Conservation (phyloP, 2,113 vertebrate genomes). For the Phasianus colchicus region DNA sequence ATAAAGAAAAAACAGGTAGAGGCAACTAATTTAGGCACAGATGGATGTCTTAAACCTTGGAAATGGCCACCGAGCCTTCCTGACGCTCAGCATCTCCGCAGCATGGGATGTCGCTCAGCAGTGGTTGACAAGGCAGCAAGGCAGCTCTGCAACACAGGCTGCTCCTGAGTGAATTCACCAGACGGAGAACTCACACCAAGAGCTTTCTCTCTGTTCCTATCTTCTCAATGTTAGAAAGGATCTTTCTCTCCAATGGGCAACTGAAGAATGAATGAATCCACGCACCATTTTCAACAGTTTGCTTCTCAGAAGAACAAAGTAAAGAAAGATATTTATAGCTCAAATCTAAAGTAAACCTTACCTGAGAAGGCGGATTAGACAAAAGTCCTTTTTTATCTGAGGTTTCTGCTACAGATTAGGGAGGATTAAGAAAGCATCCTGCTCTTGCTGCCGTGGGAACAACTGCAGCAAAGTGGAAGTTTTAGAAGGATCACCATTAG, state of each 20-base stretch:
- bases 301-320: slow-evolving; percentile 47
- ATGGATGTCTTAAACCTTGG: neutral
- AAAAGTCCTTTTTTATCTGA: slow-evolving; percentile 72
- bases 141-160: neutral
- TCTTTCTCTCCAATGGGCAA: neutral
- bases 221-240: neutral
- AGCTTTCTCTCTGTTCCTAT: neutral
- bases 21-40: neutral
- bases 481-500: slow-evolving; percentile 54
- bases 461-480: slow-evolving; percentile 41
- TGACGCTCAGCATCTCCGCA: neutral
- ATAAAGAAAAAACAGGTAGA: neutral
- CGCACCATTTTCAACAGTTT: slow-evolving; percentile 52
- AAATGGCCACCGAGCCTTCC: neutral
- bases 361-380: slow-evolving; percentile 67
- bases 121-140: neutral
- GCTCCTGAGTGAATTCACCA: neutral
- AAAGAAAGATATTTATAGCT: slow-evolving; percentile 57
- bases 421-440: slow-evolving; percentile 70
- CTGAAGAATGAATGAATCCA: neutral
- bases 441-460: slow-evolving; percentile 27
- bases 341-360: slow-evolving; percentile 70
- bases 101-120: neutral
- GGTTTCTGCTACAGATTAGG: slow-evolving; percentile 71
- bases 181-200: neutral